Conservation (phyloP, 2,888 invertebrate species). For the Drosophila neotestacea region DNA sequence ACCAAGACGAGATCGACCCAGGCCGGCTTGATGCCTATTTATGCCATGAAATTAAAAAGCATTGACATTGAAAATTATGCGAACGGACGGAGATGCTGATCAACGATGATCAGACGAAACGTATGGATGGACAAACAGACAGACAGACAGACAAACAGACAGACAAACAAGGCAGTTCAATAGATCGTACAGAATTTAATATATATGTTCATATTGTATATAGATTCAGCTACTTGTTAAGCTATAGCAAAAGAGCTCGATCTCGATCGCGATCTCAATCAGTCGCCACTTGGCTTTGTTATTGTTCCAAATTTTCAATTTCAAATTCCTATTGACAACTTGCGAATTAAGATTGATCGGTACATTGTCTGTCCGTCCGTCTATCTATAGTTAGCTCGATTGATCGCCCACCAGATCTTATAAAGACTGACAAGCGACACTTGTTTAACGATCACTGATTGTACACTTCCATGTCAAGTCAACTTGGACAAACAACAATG, state of each 20-base stretch:
- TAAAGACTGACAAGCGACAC: conserved; percentile 24
- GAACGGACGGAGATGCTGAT: conserved; percentile 37
- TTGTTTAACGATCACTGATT: conserved; percentile 29
- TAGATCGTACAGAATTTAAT: conserved; percentile 20
- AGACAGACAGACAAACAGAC: too few species aligned
- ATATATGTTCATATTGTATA: not conserved
- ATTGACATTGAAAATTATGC: conserved; percentile 78
- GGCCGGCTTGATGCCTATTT: conserved; percentile 49
- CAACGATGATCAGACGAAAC: not conserved
- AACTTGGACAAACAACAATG: not conserved
- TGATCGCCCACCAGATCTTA: conserved; percentile 38
- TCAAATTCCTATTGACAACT: conserved; percentile 36
- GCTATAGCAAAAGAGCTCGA: conserved; percentile 2
- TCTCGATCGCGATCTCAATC: conserved; percentile 6
- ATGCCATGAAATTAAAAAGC: conserved; percentile 72
- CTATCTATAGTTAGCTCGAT: conserved; percentile 19
- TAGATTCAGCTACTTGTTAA: not conserved
- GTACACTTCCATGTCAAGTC: not conserved
- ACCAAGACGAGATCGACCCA: conserved; percentile 31
- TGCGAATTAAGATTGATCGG: conserved; percentile 64
- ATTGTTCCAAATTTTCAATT: conserved; percentile 10
- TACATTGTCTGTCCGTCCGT: conserved; percentile 23
- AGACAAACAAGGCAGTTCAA: not conserved
- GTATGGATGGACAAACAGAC: not conserved
- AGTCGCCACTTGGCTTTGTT: conserved; percentile 15